Evolutionary conservation across 2,797 vertebrate genomes (phyloP), one percentile per base, ranked within the genome.

Genomic region (Bradypodion pumilum): DNA sequence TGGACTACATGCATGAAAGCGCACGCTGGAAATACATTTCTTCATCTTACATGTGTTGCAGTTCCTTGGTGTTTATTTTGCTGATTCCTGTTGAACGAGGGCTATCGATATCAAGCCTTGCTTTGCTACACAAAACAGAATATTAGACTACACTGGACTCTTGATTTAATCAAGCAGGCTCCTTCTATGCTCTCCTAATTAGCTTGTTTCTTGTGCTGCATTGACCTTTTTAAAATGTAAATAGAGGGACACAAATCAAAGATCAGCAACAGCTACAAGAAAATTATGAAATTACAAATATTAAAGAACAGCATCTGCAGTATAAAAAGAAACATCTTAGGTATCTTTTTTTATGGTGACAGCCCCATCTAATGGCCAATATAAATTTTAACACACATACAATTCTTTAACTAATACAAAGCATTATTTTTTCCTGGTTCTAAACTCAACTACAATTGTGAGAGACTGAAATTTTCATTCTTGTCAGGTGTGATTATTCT

Each of bases 311-410:
- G n/a, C 9, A 76, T 62, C 32, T 62, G 63, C 27, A 15, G 15
- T 60, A 81, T 81, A 7, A 15, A 19, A 76, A 83, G 88, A 25
- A 0, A 80, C 69, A 12, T 2, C 6, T 44, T 56, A 35, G 42
- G 37, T 44, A 25, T 46, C 59, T 10, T 65, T 75, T 87, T 66
- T 83, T 83, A 78, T 82, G 80, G 69, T 75, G 92, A 92, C 76
- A 89, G 91, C 87, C 87, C 94, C 94, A 94, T 82, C 95, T 95
- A 95, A 91, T 88, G 95, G 91, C 35, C 81, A 15, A 29, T 16
- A 85, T 74, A 27, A 82, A 13, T 4, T 0, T 15, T 21, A 40
- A 81, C 84, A 52, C 49, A 56, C 12, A 13, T 37, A 21, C 60
- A 49, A 52, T 27, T 27, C 4, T 1, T 42, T 1, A 19, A 42